Conservation (phyloP, 2,113 vertebrate genomes). For the Bombycilla garrulus region DNA sequence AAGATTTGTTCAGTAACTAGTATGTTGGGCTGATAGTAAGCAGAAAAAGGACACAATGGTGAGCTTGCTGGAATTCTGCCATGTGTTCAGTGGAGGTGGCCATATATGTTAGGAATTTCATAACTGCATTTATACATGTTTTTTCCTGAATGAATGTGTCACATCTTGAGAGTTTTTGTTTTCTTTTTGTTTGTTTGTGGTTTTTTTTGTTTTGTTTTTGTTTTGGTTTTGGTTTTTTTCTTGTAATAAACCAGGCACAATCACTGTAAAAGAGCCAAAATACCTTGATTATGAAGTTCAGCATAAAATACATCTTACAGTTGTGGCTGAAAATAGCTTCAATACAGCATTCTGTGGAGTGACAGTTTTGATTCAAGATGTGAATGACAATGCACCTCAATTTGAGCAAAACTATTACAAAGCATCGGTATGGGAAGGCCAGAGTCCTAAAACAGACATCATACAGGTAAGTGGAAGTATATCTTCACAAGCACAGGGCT, state of each 20-base stretch:
- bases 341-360: conserved; percentile 78
- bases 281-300: conserved; percentile 84
- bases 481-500: background rate
- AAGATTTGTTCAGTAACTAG: background rate
- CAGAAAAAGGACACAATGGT: background rate
- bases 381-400: conserved; percentile 84
- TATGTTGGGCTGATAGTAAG: background rate
- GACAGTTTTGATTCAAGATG: conserved; percentile 79
- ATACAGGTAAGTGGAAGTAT: conserved; percentile 78
- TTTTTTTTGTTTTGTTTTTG: too few species aligned
- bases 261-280: conserved; percentile 81
- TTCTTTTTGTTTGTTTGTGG: background rate
- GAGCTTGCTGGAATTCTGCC: background rate
- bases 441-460: conserved; percentile 74
- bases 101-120: background rate
- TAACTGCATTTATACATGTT: background rate
- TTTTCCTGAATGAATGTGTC: background rate
- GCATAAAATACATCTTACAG: conserved; percentile 73
- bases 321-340: conserved; percentile 79
- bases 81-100: background rate
- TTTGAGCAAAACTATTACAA: conserved; percentile 81
- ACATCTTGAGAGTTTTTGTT: background rate
- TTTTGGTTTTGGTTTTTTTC: background rate
- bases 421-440: conserved; percentile 83
- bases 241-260: conserved; percentile 75